Evolutionary conservation across 1,140 invertebrate genomes (phyloP).

Genomic region (Aporrectodea caliginosa): DNA sequence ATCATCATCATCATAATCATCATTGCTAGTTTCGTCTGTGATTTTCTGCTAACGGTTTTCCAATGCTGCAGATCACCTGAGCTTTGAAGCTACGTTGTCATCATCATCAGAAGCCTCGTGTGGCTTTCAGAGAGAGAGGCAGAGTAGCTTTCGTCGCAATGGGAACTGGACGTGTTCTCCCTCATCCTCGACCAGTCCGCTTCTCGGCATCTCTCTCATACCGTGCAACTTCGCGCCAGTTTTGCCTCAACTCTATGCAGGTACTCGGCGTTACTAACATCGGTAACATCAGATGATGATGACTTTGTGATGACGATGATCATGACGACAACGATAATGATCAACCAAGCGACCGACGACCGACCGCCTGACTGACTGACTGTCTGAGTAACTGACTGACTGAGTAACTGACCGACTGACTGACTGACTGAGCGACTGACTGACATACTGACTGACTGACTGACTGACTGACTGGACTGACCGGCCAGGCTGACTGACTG

Average conservation of each 20-base stretch:
- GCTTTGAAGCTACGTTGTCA: neutral
- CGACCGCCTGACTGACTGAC: neutral
- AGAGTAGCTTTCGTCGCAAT: neutral
- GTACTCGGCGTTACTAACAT: neutral
- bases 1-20: no score
- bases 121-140: neutral
- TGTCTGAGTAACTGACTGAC: neutral
- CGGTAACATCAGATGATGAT: no score
- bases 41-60: neutral
- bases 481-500: neutral
- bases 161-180: neutral
- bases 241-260: neutral
- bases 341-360: no score
- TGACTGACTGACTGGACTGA: neutral
- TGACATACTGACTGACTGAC: neutral
- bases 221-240: neutral
- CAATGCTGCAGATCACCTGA: neutral
- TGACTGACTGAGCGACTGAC: neutral
- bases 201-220: neutral
- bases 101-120: neutral
- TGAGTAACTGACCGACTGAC: neutral
- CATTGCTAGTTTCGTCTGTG: no score
- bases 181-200: neutral
- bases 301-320: no score
- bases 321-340: no score